Conservation (phyloP, 2,113 vertebrate species). For the Megaceryle maxima region DNA sequence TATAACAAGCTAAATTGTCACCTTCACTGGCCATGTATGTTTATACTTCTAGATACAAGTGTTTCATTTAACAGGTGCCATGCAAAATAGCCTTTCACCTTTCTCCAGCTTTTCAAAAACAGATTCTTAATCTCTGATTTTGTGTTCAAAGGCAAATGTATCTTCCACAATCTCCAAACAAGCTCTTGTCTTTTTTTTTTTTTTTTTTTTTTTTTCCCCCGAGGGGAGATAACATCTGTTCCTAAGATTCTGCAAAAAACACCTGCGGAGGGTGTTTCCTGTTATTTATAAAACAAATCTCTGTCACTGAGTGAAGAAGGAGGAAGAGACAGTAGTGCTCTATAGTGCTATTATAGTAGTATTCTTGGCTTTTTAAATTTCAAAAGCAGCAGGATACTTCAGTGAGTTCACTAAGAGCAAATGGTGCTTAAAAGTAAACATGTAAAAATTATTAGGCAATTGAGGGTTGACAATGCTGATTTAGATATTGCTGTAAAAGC, state of each 20-base stretch:
- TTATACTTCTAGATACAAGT: neutral
- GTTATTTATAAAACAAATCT: neutral
- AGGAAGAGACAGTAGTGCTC: neutral
- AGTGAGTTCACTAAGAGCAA: neutral
- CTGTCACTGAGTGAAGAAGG: neutral
- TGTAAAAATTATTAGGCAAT: conserved; percentile 7
- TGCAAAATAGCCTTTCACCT: neutral
- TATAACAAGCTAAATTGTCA: neutral
- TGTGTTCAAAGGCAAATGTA: neutral
- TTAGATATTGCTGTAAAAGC: neutral
- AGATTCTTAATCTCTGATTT: neutral
- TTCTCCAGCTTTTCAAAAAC: neutral
- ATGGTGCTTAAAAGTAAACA: neutral
- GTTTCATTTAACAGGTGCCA: neutral
- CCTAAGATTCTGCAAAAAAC: neutral
- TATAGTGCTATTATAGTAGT: neutral
- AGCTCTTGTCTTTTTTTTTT: neutral
- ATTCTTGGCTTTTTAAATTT: conserved; percentile 15
- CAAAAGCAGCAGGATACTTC: neutral
- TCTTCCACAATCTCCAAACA: neutral
- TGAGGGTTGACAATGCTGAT: neutral
- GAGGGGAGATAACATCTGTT: neutral
- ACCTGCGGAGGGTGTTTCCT: neutral
- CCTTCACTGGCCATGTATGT: neutral
- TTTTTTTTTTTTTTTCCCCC: neutral